phyloP scores from a whole-genome alignment of 2,888 invertebrate species.

The Danaus chrysippus region DNA sequence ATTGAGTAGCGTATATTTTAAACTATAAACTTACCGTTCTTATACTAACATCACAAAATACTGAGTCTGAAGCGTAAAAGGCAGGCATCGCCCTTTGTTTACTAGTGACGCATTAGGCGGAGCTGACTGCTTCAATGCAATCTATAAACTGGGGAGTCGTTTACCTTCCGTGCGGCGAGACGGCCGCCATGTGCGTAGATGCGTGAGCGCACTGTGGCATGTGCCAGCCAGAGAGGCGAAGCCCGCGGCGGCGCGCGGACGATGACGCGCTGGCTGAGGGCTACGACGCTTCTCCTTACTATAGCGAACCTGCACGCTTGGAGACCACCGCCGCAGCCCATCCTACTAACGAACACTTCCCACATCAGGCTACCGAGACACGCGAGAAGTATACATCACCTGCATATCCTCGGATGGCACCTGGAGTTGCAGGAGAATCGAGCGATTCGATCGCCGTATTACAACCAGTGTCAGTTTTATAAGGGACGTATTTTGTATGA shows the following conservation, averaged over 20 bases:
- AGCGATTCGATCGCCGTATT: slow-evolving; percentile 67
- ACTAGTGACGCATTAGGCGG: slow-evolving; percentile 73
- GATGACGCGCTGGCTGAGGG: slow-evolving; percentile 70
- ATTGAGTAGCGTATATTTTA: too few species aligned
- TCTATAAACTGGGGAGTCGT: slow-evolving; percentile 72
- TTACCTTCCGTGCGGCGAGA: slow-evolving; percentile 74
- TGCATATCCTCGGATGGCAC: slow-evolving; percentile 65
- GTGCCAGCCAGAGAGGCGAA: slow-evolving; percentile 56
- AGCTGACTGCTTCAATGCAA: slow-evolving; percentile 56
- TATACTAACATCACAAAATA: slow-evolving; percentile 25
- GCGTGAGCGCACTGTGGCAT: slow-evolving; percentile 63
- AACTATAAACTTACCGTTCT: slow-evolving; percentile 4
- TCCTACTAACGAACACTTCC: slow-evolving; percentile 29
- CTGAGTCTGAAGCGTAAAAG: slow-evolving; percentile 50
- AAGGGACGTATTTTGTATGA: slow-evolving; percentile 61
- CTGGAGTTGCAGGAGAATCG: slow-evolving; percentile 64
- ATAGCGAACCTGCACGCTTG: slow-evolving; percentile 44
- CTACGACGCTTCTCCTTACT: slow-evolving; percentile 55
- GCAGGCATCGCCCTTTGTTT: slow-evolving; percentile 74
- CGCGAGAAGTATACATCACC: slow-evolving; percentile 44
- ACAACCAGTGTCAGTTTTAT: slow-evolving; percentile 68
- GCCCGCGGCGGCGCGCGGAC: slow-evolving; percentile 70
- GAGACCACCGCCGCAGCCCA: slow-evolving; percentile 31
- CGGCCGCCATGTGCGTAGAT: slow-evolving; percentile 72
- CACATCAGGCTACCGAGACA: slow-evolving; percentile 44